Percentiles rank a stretch among this genome's conserved stretches.
These are phyloP conservation scores for Proterorhinus semilunaris DNA, from an alignment of 2,113 vertebrate species.

Conservation along the genomic window DNA sequence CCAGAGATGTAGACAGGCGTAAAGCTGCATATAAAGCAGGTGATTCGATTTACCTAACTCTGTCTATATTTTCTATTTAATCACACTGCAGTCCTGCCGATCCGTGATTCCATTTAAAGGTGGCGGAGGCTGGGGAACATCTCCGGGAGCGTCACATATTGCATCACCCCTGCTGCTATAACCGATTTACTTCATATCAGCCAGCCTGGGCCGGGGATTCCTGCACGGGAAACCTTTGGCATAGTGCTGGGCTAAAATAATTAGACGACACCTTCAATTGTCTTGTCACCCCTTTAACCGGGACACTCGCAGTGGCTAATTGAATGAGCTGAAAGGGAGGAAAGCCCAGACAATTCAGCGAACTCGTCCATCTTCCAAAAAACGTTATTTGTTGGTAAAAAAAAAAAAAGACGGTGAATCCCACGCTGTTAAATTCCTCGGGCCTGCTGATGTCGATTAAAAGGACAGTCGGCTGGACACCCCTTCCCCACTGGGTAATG, in stretches of 20 bases:
- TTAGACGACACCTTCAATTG: slow-evolving; percentile 80
- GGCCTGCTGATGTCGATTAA: slow-evolving; percentile 80
- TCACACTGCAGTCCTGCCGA: slow-evolving; percentile 70
- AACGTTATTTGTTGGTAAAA: slow-evolving; percentile 75
- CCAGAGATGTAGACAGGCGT: slow-evolving; percentile 38
- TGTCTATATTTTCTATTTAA: slow-evolving; percentile 67
- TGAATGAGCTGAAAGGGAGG: slow-evolving; percentile 71
- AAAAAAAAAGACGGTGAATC: slow-evolving; percentile 42
- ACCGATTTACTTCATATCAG: slow-evolving; percentile 72
- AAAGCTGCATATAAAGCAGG: slow-evolving; percentile 48
- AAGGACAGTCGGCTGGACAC: slow-evolving; percentile 84
- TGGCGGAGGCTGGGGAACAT: slow-evolving; percentile 64
- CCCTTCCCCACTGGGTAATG: slow-evolving; percentile 83
- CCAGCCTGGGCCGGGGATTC: slow-evolving; percentile 56
- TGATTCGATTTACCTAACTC: slow-evolving; percentile 70
- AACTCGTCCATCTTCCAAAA: slow-evolving; percentile 78
- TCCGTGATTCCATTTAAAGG: slow-evolving; percentile 76
- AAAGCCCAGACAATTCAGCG: slow-evolving; percentile 66
- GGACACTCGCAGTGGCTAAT: slow-evolving; percentile 71
- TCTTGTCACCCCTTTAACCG: slow-evolving; percentile 72
- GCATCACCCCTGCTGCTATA: slow-evolving; percentile 76
- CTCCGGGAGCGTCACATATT: slow-evolving; percentile 74
- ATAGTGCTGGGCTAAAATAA: slow-evolving; percentile 72
- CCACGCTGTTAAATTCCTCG: slow-evolving; percentile 80
- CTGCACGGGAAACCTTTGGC: slow-evolving; percentile 45